Base-by-base conservation (phyloP, 2,113 vertebrate genomes). In the Girardinichthys multiradiatus region DNA sequence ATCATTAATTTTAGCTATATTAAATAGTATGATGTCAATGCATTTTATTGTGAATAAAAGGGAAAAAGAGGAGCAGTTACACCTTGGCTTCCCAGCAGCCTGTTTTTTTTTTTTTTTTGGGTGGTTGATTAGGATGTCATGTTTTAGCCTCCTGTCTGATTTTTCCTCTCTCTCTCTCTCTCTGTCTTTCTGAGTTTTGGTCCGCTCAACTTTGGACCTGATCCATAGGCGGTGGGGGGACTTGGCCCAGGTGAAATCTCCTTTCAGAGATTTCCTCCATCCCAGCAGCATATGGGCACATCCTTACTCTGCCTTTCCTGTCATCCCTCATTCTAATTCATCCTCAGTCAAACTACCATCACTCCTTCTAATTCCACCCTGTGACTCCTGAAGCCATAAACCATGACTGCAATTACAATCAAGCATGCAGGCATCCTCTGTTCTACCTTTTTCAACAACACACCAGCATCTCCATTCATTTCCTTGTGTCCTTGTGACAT, bases 241-340 rank as follows among this genome's bases (percentile, higher is more conserved):
- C 45, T 80, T 78, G 76, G 79, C 79, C 72, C 80, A 87, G 86
- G 79, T 87, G 79, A 90, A 87, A 80, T 88, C 82, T 85, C 84
- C 75, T 88, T 89, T 87, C 82, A 81, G 74, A 88, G 80, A 84
- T 86, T 88, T 77, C 77, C 86, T 76, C 42, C 29, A 42, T 90
- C 86, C 87, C 90, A 78, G 86, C 81, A 87, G 83, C 92, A 93
- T 92, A 92, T 91, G 90, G 90, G 86, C 83, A 78, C 85, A 64
- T 35, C 62, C 80, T 81, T 83, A 73, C 74, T 82, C 77, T 82
- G 84, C 83, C 89, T 85, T 76, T 80, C 57, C 81, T 82, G 85
- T 87, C 77, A 85, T 84, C 68, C 72, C 68, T 87, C 61, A 80
- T 85, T 83, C 85, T 59, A 75, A 4, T 42, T 69, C 35, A 21